Evolutionary conservation across 2,113 vertebrate species (phyloP), one percentile per base, ranked within the genome.

Genomic region (Sapajus apella): DNA sequence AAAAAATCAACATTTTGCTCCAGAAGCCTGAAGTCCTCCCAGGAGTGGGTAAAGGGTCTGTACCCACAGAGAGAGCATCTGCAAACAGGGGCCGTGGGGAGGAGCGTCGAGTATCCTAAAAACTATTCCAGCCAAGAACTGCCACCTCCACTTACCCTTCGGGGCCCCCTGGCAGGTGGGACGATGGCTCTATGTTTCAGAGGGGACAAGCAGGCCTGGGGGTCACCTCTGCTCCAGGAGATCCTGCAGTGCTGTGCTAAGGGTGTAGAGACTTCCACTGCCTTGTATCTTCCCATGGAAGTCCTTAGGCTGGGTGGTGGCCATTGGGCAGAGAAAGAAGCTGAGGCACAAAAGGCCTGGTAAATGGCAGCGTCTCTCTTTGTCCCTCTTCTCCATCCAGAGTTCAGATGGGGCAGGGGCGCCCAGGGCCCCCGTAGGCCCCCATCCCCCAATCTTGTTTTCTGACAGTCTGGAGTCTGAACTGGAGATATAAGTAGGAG

Each of bases 301-400:
- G 66, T 8, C 40, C 20, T 47, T 40, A 72, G 64, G 21, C 18
- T 32, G 9, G 32, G 43, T 84, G 64, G 68, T 12, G 4, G 2
- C 37, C 70, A 52, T 11, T 35, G 40, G 50, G 75, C 77, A 12
- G 3, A 66, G n/a, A 8, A 56, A 68, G 61, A 92, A 87, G 96
- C 87, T 87, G 75, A 97, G 95, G n/a, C 83, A 47, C 18, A 52
- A 40, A 55, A 70, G 40, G 52, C 58, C 77, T 92, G 93, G 8
- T 37, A 43, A 83, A 58, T 3, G 18, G 7, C 70, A 92, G 55
- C 13, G 10, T 66, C 11, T 23, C 25, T 66, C 40, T n/a, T 37
- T 43, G 23, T 40, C 45, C 66, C 21, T 32, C 37, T n/a, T 58
- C 6, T 61, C 50, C 50, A 81, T 30, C 43, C 25, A 40, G 9